Conservation (phyloP, 2,797 vertebrate genomes). For the Sardinella longiceps region DNA sequence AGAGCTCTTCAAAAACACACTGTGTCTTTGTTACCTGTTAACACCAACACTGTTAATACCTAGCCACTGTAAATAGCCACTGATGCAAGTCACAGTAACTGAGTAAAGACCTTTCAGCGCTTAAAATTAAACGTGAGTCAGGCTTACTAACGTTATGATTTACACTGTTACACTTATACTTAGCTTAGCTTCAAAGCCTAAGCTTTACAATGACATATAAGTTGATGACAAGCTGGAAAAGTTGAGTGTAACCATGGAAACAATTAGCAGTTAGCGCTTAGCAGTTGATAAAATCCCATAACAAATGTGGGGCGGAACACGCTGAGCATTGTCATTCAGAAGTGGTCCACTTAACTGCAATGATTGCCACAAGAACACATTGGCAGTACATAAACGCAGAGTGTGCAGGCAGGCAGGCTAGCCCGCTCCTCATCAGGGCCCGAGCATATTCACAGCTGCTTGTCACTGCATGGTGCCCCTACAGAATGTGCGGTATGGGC, state of each 20-base stretch:
- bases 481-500: conserved; percentile 6
- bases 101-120: background rate
- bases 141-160: background rate
- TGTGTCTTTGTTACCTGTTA: background rate
- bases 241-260: background rate
- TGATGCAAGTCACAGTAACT: background rate
- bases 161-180: background rate
- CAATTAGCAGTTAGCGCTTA: background rate
- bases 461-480: background rate
- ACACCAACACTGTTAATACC: background rate
- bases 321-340: background rate
- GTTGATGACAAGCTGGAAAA: background rate
- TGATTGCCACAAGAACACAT: background rate
- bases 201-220: background rate
- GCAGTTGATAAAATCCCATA: background rate
- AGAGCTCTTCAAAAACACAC: background rate
- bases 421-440: background rate
- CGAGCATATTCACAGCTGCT: conserved; percentile 6
- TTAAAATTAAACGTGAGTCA: background rate
- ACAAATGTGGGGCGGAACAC: background rate
- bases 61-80: background rate
- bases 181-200: background rate
- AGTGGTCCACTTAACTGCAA: background rate
- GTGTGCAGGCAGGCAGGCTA: background rate
- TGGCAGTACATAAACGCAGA: conserved; percentile 13